phyloP scores from a whole-genome alignment of 2,113 vertebrate species.

The Xiphias gladius region DNA sequence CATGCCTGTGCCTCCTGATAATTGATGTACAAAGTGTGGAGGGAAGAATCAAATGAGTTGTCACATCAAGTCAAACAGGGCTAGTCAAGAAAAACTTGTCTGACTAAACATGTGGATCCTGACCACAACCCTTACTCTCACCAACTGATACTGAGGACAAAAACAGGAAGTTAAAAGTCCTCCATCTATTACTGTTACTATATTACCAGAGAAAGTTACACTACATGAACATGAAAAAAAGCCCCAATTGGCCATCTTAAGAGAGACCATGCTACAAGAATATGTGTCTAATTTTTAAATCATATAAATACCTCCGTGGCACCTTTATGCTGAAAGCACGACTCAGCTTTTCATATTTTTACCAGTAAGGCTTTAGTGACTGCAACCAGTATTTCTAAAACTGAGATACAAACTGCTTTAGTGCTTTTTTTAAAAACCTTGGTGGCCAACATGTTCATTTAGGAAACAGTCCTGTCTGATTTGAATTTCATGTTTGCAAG shows the following conservation, averaged over 20 bases:
- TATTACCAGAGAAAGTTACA: not conserved
- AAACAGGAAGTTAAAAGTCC: not conserved
- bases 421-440: not conserved
- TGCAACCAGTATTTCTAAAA: not conserved
- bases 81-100: conserved; percentile 73
- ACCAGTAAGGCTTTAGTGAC: not conserved
- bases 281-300: not conserved
- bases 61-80: not conserved
- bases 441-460: not conserved
- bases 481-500: conserved; percentile 62
- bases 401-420: not conserved
- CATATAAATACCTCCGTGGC: not conserved
- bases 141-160: not conserved
- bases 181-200: not conserved
- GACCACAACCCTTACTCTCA: conserved; percentile 5
- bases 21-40: not conserved
- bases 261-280: not conserved
- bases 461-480: not conserved
- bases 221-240: too few species aligned
- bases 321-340: not conserved
- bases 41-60: too few species aligned
- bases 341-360: not conserved
- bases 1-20: not conserved
- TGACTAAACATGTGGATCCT: conserved; percentile 11
- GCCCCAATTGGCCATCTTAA: not conserved